A percentile compares a stretch with the other conserved stretches of the same genome.
Conservation (phyloP, 1,140 invertebrate species). For the Onthophagus taurus region DNA sequence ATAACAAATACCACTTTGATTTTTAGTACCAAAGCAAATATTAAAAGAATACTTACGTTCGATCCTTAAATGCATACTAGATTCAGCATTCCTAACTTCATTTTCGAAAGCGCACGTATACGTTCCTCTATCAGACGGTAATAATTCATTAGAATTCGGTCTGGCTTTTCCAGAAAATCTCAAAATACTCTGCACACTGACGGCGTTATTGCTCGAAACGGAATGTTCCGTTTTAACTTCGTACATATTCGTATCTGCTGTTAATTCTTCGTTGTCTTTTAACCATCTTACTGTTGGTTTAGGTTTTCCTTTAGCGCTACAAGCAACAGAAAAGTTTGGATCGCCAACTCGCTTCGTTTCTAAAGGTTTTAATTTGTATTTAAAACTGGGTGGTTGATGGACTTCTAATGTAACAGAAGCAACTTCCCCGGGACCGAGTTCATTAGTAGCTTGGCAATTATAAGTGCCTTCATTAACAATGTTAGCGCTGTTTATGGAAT, state of each 20-base stretch:
- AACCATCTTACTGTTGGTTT: slow-evolving; percentile 74
- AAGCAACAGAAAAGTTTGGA: slow-evolving; percentile 67
- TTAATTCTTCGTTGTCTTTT: slow-evolving; percentile 72
- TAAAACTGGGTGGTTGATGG: slow-evolving; percentile 75
- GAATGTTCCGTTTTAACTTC: slow-evolving; percentile 68
- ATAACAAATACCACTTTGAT: too few species aligned
- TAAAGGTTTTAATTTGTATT: slow-evolving; percentile 72
- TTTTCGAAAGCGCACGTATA: slow-evolving; percentile 86
- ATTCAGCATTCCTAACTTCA: slow-evolving; percentile 76
- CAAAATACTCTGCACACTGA: slow-evolving; percentile 74
- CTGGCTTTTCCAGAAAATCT: slow-evolving; percentile 68
- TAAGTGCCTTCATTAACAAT: slow-evolving; percentile 79
- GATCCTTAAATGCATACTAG: slow-evolving; percentile 79
- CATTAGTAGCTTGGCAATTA: slow-evolving; percentile 81
- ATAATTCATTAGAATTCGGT: slow-evolving; percentile 61
- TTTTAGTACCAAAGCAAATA: background rate
- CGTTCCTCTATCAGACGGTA: slow-evolving; percentile 73
- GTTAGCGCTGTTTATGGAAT: slow-evolving; percentile 75
- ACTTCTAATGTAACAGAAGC: slow-evolving; percentile 76
- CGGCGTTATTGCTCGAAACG: slow-evolving; percentile 64
- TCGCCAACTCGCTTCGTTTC: slow-evolving; percentile 73
- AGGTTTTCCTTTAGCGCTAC: slow-evolving; percentile 80
- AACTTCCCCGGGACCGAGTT: slow-evolving; percentile 73
- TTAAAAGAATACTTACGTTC: slow-evolving; percentile 59
- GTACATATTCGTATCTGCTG: slow-evolving; percentile 64